Evolutionary conservation across 2,113 vertebrate species (phyloP), one percentile per base, ranked within the genome.

Genomic region (Channa maculata): DNA sequence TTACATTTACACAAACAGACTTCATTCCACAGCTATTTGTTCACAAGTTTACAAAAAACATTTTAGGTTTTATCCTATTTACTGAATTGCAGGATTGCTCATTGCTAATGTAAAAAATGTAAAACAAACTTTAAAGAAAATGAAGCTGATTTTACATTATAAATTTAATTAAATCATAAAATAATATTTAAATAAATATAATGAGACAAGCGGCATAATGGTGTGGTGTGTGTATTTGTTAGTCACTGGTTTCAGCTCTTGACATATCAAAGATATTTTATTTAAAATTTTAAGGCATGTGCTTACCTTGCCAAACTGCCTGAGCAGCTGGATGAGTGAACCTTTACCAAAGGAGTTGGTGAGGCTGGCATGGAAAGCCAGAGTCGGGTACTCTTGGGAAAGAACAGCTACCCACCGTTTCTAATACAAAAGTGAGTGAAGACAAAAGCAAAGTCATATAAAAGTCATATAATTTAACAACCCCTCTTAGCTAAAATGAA

Each of bases 311-410:
- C 98, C 97, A 94, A 99, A 99, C 90, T 99, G 98, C 74, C 98
- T 91, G 0, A 99, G 91, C 43, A 99, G 97, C 87, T 99, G 98
- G 77, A 99, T 99, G 82, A 99, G 97, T 1, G 97, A 97, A 71
- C 98, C 98, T 89, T 99, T 99, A 55, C 98, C 98, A 51, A 99
- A 99, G 0, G 98, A 96, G 87, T 99, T 99, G 12, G 98, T 99
- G 75, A 99, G 96, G 89, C 98, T 99, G 64, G 98, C 97, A 0
- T 99, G 98, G 88, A 99, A 99, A 55, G 98, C 98, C 5, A 99
- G 93, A 1, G 98, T 99, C 4, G 98, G 98, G 63, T 97, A 96
- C 53, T 99, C 97, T 68, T 96, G 95, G 75, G 98, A 99, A 8
- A 99, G 92, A 45, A 97, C 34, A 4, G 97, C 96, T 37, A 99